A percentile compares a stretch with the other conserved stretches of the same genome.
These are phyloP conservation scores for Bombyx mandarina DNA, from an alignment of 1,140 invertebrate genomes.

Conservation along the genomic window DNA sequence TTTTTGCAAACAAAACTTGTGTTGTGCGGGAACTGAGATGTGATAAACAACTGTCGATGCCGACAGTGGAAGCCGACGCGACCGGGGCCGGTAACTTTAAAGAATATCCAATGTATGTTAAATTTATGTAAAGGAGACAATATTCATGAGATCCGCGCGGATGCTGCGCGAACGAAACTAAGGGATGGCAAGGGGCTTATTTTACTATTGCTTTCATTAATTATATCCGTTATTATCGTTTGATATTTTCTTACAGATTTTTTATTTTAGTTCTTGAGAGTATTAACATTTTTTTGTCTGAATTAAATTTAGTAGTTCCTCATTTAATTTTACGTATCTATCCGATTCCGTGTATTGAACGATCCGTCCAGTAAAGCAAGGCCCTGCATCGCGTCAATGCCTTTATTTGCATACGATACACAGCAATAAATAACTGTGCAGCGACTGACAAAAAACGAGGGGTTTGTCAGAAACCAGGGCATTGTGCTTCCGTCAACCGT, in stretches of 20 bases:
- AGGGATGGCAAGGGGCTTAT: background rate
- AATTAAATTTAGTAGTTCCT: no score
- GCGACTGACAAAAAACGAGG: constrained; percentile 15
- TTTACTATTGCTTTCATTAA: no score
- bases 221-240: no score
- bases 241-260: no score
- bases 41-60: background rate
- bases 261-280: no score
- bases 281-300: no score
- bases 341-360: no score
- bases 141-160: constrained; percentile 26
- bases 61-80: constrained; percentile 20
- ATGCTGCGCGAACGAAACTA: constrained; percentile 5
- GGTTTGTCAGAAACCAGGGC: background rate
- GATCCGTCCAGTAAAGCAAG: constrained; percentile 1
- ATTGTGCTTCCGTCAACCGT: no score
- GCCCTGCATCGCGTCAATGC: constrained; percentile 20
- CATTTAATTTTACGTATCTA: no score
- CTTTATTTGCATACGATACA: constrained; percentile 23
- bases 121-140: constrained; percentile 30
- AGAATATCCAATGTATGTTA: constrained; percentile 25
- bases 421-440: constrained; percentile 22
- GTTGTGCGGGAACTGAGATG: no score
- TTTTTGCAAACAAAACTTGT: no score
- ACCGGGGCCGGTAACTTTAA: constrained; percentile 34